phyloP scores from a whole-genome alignment of 2,113 vertebrate species.

The Archocentrus centrarchus region DNA sequence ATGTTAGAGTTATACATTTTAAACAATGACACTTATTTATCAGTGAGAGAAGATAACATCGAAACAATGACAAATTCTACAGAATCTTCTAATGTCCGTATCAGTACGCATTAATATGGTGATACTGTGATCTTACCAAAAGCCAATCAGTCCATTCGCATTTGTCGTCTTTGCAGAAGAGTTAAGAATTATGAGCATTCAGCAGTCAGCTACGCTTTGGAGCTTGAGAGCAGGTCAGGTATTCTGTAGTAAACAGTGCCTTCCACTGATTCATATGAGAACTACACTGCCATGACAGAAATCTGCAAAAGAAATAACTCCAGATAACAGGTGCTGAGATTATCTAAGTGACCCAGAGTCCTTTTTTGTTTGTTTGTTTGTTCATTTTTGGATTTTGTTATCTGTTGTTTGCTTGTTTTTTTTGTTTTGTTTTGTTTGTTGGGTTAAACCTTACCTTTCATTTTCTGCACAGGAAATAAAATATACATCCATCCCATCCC shows the following conservation, averaged over 20 bases:
- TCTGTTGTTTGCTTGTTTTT: too few species aligned
- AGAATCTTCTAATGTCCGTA: background rate
- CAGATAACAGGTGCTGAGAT: background rate
- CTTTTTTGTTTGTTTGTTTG: background rate
- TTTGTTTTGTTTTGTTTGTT: background rate
- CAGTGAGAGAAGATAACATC: background rate
- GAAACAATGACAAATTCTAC: background rate
- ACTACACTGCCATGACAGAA: conserved; percentile 55
- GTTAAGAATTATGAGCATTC: conserved; percentile 15
- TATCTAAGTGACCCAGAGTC: background rate
- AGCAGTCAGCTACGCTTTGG: conserved; percentile 23
- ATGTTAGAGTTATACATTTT: background rate
- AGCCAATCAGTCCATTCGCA: background rate
- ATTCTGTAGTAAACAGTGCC: conserved; percentile 80
- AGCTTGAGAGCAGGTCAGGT: conserved; percentile 1
- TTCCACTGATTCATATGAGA: conserved; percentile 72
- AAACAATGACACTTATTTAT: conserved; percentile 1
- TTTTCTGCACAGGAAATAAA: too few species aligned
- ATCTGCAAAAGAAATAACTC: conserved; percentile 14
- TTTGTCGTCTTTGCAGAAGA: conserved; percentile 28
- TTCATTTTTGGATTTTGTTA: too few species aligned
- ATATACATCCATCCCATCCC: too few species aligned
- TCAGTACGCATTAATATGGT: background rate
- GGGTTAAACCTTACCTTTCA: background rate
- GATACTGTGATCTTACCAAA: conserved; percentile 13